Evolutionary conservation across 2,888 invertebrate genomes (phyloP).

Genomic region (Tachina grossa): DNA sequence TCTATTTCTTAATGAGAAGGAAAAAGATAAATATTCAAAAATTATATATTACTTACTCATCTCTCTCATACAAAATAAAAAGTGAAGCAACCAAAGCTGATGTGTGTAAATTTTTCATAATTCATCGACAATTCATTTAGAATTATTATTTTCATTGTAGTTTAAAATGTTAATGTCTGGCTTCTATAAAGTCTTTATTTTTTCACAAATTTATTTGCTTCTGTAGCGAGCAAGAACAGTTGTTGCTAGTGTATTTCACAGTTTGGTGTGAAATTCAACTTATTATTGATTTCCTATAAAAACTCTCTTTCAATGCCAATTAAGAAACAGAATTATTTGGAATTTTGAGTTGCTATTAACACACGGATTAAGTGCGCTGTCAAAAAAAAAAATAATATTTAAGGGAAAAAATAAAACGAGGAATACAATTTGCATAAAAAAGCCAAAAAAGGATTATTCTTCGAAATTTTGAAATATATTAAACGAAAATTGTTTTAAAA

Average conservation of each 20-base stretch:
- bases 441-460: background rate
- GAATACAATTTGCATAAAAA: background rate
- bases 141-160: background rate
- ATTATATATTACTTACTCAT: too few relatives aligned
- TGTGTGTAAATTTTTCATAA: background rate
- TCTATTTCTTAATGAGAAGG: too few relatives aligned
- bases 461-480: background rate
- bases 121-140: background rate
- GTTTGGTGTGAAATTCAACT: constrained; percentile 57
- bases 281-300: constrained; percentile 49
- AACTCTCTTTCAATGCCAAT: constrained; percentile 27
- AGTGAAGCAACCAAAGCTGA: too few relatives aligned
- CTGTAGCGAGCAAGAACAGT: background rate
- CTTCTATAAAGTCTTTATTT: background rate
- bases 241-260: constrained; percentile 43
- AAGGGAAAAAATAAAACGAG: background rate
- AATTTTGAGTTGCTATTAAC: constrained; percentile 35
- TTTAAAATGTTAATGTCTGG: constrained; percentile 14
- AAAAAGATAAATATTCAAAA: too few relatives aligned
- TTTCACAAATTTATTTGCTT: background rate
- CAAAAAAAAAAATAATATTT: background rate
- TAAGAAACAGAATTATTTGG: constrained; percentile 47
- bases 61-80: too few relatives aligned
- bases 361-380: background rate
- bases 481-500: background rate